Base-by-base conservation (phyloP, 2,888 invertebrate species). In the Molanna angustata region DNA sequence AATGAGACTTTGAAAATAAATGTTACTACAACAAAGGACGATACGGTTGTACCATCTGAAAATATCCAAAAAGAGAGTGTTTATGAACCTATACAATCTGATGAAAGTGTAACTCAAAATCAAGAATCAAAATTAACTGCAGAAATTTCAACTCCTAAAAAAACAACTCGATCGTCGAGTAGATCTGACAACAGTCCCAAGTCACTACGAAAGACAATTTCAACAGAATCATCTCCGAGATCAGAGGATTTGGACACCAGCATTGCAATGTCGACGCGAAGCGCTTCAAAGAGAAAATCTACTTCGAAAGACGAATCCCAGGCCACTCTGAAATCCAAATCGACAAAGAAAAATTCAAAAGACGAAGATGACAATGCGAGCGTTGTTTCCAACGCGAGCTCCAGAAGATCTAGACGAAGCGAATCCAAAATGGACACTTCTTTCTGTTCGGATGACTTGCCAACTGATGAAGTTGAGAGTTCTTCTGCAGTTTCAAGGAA, bases 401-500 rank as follows among this genome's bases (percentile, higher is more conserved):
- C 53, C 4, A 35, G 46, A 31, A 39, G 40, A 35, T 56, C 54
- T 7, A 35, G 40, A 1, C 45, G 47, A 18, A 52, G 35, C 18
- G 37, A 18, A 1, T 52, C 52, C 7, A 47, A 32, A 21, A 37
- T 45, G 2, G 45, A 54, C 31, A 45, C 41, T 39, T 50, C 50
- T 11, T 43, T 58, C 33, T 45, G 20, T 4, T 47, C 54, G 11
- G 51, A 58, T 16, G 31, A 46, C 2, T 45, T 44, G 6, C 14
- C 46, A 6, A 48, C 42, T 13, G 53, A 54, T 20, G 54, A 52
- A 16, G 41, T n/a, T 11, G 50, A 50, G 13, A 27, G 42, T 7
- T 4, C 9, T 3, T 3, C 20, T 3, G 42, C 50, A 3, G 17
- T 41, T 2, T 17, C 22, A 4, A 40, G 70, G 27, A 74, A 71